These are phyloP conservation scores for Drosophila willistoni DNA, from an alignment of 1,140 invertebrate genomes.

Conservation along the genomic window DNA sequence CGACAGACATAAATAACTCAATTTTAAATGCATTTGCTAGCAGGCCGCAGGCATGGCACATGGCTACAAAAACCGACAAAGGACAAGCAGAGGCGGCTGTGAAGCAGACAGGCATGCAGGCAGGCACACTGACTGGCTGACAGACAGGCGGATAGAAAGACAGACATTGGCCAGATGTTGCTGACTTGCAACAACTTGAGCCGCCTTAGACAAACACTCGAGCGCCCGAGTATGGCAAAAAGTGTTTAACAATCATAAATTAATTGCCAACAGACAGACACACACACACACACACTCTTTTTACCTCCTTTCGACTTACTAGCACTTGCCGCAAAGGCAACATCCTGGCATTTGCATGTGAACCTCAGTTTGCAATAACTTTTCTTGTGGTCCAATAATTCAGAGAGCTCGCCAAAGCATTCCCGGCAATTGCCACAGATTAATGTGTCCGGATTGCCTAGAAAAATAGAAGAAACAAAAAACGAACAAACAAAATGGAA, in stretches of 20 bases:
- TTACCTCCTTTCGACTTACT: slow-evolving; percentile 67
- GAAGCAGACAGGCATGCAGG: slow-evolving; percentile 24
- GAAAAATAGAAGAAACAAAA: slow-evolving; percentile 59
- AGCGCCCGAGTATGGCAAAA: slow-evolving; percentile 49
- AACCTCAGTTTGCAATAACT: slow-evolving; percentile 93
- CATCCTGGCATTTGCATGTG: slow-evolving; percentile 91
- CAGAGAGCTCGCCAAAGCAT: slow-evolving; percentile 91
- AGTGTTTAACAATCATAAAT: slow-evolving; percentile 83
- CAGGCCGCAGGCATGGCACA: slow-evolving; percentile 51
- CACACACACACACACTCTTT: not conserved
- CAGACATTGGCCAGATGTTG: slow-evolving; percentile 59
- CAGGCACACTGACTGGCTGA: slow-evolving; percentile 16
- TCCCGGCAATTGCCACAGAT: slow-evolving; percentile 95
- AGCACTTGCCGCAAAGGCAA: slow-evolving; percentile 79
- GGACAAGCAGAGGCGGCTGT: not conserved
- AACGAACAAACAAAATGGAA: slow-evolving; percentile 1
- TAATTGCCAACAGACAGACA: slow-evolving; percentile 74
- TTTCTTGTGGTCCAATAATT: slow-evolving; percentile 93
- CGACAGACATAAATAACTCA: slow-evolving; percentile 73
- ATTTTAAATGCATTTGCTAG: slow-evolving; percentile 75
- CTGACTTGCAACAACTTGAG: slow-evolving; percentile 59
- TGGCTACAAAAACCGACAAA: slow-evolving; percentile 9
- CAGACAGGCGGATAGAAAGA: not conserved
- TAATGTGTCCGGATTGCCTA: slow-evolving; percentile 93
- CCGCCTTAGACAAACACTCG: slow-evolving; percentile 49